Percentiles rank a stretch among this genome's conserved stretches.
Conservation (phyloP, 2,888 invertebrate species). For the Hetaerina titia region DNA sequence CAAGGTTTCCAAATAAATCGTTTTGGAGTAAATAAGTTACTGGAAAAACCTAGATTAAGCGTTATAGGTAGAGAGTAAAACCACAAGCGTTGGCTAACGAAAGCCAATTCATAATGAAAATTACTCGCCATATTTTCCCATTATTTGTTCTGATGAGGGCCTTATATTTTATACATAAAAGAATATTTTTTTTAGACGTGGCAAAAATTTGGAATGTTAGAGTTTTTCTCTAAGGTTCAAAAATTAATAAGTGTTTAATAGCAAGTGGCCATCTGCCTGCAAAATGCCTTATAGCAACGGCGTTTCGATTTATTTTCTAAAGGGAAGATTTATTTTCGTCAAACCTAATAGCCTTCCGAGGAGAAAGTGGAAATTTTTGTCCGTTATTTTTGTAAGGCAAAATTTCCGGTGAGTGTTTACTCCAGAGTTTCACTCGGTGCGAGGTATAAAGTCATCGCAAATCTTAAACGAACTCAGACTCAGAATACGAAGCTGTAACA, state of each 20-base stretch:
- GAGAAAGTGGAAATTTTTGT: background rate
- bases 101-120: too few relatives aligned
- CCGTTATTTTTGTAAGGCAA: background rate
- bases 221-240: background rate
- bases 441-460: background rate
- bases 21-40: too few relatives aligned
- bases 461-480: background rate
- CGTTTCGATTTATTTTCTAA: background rate
- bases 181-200: too few relatives aligned
- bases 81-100: too few relatives aligned
- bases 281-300: background rate
- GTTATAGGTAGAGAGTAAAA: too few relatives aligned
- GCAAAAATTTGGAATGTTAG: background rate
- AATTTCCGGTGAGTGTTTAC: background rate
- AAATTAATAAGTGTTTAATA: background rate
- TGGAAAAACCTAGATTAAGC: too few relatives aligned
- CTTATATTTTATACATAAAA: too few relatives aligned
- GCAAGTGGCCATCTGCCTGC: background rate
- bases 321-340: background rate
- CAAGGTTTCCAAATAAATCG: too few relatives aligned
- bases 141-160: too few relatives aligned
- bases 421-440: background rate
- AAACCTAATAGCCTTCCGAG: background rate
- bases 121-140: too few relatives aligned
- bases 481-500: background rate